Percentiles rank a stretch among this genome's conserved stretches.
Conservation (phyloP, 2,113 vertebrate genomes). For the Lamprologus speciosus region DNA sequence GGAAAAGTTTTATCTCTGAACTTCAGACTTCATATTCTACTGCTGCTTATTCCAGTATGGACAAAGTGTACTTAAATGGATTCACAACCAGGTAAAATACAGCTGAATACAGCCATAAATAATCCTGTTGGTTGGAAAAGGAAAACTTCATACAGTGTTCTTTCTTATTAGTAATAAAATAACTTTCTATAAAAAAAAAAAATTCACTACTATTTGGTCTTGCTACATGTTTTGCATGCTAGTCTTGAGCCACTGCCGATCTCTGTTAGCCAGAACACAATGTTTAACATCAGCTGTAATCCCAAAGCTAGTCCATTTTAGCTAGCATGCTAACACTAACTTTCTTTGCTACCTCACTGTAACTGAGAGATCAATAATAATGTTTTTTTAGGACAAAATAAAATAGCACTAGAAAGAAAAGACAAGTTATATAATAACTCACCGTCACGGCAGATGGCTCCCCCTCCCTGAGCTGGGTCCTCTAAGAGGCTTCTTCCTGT, state of each 20-base stretch:
- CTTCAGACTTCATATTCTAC: not conserved
- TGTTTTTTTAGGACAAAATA: fast-evolving
- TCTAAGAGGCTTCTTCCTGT: not conserved
- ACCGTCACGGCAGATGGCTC: not conserved
- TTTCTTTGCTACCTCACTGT: not conserved
- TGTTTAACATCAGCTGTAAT: not conserved
- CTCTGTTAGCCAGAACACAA: not conserved
- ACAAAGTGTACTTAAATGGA: not conserved
- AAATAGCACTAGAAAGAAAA: not conserved
- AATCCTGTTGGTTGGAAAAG: not conserved
- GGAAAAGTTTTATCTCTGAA: not conserved
- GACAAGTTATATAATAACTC: not conserved
- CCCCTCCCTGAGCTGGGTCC: not conserved
- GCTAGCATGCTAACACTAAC: not conserved
- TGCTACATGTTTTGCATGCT: not conserved
- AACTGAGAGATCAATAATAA: not conserved
- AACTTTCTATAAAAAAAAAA: not conserved
- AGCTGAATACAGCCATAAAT: not conserved
- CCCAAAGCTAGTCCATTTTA: not conserved
- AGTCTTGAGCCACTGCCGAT: not conserved
- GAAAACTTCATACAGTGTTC: not conserved
- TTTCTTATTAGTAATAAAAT: not conserved
- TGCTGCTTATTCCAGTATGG: not conserved
- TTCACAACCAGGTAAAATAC: not conserved
- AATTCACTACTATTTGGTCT: not conserved